Evolutionary conservation across 2,797 vertebrate species (phyloP).

Genomic region (Calcarius lapponicus): DNA sequence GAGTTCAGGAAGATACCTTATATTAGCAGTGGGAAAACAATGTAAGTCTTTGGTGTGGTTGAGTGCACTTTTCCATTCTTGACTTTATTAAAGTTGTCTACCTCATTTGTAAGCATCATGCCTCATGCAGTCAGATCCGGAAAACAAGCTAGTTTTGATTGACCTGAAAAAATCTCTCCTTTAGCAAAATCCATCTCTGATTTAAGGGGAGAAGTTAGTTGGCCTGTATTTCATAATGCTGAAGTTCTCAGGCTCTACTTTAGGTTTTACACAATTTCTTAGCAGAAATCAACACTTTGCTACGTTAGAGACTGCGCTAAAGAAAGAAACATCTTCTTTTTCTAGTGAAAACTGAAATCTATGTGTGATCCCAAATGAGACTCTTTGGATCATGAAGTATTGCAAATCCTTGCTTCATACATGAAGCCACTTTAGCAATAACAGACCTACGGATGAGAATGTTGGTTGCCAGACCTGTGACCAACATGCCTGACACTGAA

Average conservation of each 20-base stretch:
- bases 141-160: background rate
- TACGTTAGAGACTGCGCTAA: background rate
- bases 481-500: background rate
- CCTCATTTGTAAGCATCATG: background rate
- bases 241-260: background rate
- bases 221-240: background rate
- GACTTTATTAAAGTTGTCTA: background rate
- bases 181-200: background rate
- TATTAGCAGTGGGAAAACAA: background rate
- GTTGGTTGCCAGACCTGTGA: slow-evolving; percentile 12
- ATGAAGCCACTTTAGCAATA: background rate
- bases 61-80: background rate
- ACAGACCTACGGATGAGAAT: background rate
- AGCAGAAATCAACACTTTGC: background rate
- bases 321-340: background rate
- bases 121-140: background rate
- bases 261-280: background rate
- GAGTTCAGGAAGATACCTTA: background rate
- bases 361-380: background rate
- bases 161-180: background rate
- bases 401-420: background rate
- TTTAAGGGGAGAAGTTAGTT: background rate
- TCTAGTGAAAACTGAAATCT: background rate
- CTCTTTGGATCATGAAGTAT: background rate
- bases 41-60: background rate